phyloP scores from a whole-genome alignment of 2,113 vertebrate species.

The Syngnathus floridae region DNA sequence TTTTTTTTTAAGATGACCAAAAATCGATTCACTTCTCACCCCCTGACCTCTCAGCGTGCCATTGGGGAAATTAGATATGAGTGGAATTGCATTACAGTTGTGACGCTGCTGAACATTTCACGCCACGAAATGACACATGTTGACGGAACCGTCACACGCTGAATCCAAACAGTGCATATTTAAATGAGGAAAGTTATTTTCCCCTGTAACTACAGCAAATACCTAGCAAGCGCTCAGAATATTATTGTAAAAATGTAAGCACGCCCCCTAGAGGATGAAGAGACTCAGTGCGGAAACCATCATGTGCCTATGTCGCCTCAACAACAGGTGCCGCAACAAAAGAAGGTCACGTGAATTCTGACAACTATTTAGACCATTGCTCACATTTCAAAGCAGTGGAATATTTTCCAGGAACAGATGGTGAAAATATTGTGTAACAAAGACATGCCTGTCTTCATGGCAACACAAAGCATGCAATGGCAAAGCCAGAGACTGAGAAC shows the following conservation, averaged over 20 bases:
- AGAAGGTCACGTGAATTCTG: conserved; percentile 17
- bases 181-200: neutral
- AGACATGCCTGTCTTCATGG: conserved; percentile 41
- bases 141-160: conserved; percentile 1
- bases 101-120: conserved; percentile 7
- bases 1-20: conserved; percentile 13
- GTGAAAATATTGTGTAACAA: conserved; percentile 40
- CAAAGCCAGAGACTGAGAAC: conserved; percentile 41
- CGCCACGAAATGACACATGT: conserved; percentile 5
- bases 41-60: conserved; percentile 33
- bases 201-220: neutral
- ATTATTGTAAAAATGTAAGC: conserved; percentile 13
- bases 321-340: conserved; percentile 32
- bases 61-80: conserved; percentile 37
- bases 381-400: conserved; percentile 30
- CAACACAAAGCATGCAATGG: conserved; percentile 41
- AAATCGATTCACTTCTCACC: conserved; percentile 35
- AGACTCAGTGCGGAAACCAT: neutral
- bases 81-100: conserved; percentile 8
- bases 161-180: neutral
- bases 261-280: conserved; percentile 50
- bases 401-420: conserved; percentile 52
- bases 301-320: conserved; percentile 8
- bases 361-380: conserved; percentile 26
- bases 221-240: too few species aligned